A percentile compares a stretch with the other conserved stretches of the same genome.
Evolutionary conservation across 2,113 vertebrate genomes (phyloP).

Genomic region (Cinclus cinclus): DNA sequence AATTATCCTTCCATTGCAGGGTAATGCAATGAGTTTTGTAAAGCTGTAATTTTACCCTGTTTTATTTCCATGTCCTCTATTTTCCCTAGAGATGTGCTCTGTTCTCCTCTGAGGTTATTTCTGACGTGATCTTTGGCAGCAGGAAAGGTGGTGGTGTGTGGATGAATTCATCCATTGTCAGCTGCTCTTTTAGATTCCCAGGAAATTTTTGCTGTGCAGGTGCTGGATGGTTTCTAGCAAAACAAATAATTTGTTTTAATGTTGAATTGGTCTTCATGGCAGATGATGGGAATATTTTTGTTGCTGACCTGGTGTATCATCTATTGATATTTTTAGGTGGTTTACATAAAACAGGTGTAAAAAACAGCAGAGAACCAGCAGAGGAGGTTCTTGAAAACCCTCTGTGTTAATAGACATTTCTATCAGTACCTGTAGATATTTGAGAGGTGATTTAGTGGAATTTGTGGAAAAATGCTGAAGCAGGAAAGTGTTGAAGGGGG

Average conservation of each 20-base stretch:
- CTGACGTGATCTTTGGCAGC: background rate
- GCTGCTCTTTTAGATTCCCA: background rate
- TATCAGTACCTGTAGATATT: background rate
- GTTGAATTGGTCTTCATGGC: background rate
- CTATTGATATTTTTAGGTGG: background rate
- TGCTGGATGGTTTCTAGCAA: background rate
- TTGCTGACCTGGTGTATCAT: background rate
- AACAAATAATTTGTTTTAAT: background rate
- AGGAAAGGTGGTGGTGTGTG: background rate
- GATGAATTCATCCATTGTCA: background rate
- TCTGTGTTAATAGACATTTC: background rate
- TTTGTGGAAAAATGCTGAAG: background rate
- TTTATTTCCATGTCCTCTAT: background rate
- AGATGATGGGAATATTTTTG: background rate
- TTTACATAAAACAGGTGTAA: background rate
- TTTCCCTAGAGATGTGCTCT: background rate
- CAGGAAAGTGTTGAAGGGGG: background rate
- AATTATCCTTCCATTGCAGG: conserved; percentile 49
- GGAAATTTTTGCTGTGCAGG: background rate
- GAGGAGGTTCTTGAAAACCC: background rate
- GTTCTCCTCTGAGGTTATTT: background rate
- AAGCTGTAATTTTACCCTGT: conserved; percentile 29
- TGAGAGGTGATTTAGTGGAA: background rate
- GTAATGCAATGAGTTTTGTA: conserved; percentile 5
- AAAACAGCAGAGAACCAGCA: background rate